Evolutionary conservation across 53 echinoderm and acorn worm genomes (phyloP).

Genomic region (Hippasteria phrygiana): DNA sequence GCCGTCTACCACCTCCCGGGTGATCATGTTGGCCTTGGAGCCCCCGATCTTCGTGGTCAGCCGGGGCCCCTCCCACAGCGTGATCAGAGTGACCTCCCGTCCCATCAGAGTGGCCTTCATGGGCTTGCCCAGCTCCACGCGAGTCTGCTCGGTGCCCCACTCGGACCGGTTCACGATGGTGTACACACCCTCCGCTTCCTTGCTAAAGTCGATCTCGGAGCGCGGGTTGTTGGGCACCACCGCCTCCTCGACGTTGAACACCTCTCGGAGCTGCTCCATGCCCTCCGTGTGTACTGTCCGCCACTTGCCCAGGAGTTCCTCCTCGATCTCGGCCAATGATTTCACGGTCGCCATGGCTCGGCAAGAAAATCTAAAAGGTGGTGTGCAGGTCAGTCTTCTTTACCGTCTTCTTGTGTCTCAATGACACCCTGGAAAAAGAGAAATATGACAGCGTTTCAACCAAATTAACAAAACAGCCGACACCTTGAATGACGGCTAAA

Average conservation of each 20-base stretch:
- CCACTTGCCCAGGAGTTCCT: slow-evolving; percentile 17
- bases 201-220: not conserved
- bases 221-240: slow-evolving; percentile 10
- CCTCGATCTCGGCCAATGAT: slow-evolving; percentile 11
- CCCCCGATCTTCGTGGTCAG: slow-evolving; percentile 7
- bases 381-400: no score
- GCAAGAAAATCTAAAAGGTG: no score
- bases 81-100: slow-evolving; percentile 25
- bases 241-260: slow-evolving; percentile 20
- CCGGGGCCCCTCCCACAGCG: slow-evolving; percentile 11
- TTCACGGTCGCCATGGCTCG: not conserved
- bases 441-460: no score
- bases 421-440: no score
- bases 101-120: slow-evolving; percentile 10
- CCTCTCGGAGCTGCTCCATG: slow-evolving; percentile 26
- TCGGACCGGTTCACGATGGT: not conserved
- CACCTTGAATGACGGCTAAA: no score
- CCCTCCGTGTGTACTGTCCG: slow-evolving; percentile 26
- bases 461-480: no score
- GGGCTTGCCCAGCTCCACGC: slow-evolving; percentile 26
- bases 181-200: slow-evolving; percentile 4
- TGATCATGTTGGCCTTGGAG: not conserved
- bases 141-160: not conserved
- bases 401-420: no score
- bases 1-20: slow-evolving; percentile 74